Conservation (phyloP, 2,888 invertebrate species). For the Cepaea hortensis region DNA sequence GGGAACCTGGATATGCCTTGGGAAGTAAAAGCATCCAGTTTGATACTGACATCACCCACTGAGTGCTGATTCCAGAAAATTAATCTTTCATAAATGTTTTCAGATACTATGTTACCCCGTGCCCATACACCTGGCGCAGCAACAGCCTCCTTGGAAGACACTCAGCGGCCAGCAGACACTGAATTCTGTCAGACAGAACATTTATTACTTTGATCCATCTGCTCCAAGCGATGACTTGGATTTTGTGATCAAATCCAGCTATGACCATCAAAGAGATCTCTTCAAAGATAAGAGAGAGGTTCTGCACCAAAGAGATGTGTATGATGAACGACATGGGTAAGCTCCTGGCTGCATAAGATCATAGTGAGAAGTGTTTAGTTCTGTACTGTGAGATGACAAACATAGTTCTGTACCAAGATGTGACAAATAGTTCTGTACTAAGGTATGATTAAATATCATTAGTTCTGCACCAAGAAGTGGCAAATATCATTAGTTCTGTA, state of each 20-base stretch:
- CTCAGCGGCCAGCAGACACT: constrained; percentile 71
- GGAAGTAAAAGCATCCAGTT: too few relatives aligned
- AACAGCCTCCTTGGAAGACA: constrained; percentile 73
- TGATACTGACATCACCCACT: too few relatives aligned
- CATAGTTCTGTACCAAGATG: too few relatives aligned
- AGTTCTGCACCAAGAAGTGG: too few relatives aligned
- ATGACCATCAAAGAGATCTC: constrained; percentile 74
- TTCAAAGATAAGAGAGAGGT: constrained; percentile 71
- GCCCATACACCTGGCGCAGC: constrained; percentile 72
- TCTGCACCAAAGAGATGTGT: constrained; percentile 73
- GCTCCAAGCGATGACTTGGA: constrained; percentile 75
- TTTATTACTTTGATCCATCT: constrained; percentile 72
- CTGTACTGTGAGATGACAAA: too few relatives aligned
- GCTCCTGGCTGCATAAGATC: background rate
- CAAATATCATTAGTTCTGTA: too few relatives aligned
- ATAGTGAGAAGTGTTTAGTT: too few relatives aligned
- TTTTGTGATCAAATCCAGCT: constrained; percentile 75
- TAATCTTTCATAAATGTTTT: background rate
- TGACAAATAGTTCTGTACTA: too few relatives aligned
- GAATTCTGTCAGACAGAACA: constrained; percentile 70
- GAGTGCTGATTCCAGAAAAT: too few relatives aligned
- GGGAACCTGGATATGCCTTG: too few relatives aligned
- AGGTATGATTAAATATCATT: too few relatives aligned
- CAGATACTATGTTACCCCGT: constrained; percentile 55
- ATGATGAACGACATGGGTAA: constrained; percentile 71